Conservation (phyloP, 2,113 vertebrate genomes). For the Cavia porcellus region DNA sequence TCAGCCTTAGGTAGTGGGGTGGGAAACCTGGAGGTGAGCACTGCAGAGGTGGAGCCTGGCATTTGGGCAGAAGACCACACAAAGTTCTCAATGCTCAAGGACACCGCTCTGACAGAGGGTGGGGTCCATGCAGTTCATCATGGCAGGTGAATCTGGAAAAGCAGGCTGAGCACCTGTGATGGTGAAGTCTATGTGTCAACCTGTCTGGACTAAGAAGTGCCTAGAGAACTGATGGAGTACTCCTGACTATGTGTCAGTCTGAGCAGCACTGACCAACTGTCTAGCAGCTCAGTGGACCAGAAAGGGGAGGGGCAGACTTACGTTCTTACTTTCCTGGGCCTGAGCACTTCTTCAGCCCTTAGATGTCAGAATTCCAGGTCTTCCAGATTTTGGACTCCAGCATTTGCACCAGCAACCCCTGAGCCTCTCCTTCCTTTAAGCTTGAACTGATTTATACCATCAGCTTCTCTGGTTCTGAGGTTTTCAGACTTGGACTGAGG, state of each 20-base stretch:
- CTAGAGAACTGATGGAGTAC: background rate
- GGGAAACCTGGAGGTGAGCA: too few relatives aligned
- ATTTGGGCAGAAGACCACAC: background rate
- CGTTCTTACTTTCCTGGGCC: background rate
- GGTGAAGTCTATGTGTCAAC: background rate
- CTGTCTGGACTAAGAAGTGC: background rate
- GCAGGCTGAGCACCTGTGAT: background rate
- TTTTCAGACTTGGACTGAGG: background rate
- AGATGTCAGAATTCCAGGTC: background rate
- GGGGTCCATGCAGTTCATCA: rapidly evolving
- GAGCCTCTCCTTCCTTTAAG: background rate
- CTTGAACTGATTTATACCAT: background rate
- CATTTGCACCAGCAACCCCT: background rate
- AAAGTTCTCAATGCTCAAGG: background rate
- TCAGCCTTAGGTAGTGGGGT: background rate
- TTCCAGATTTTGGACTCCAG: background rate
- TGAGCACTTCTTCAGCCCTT: background rate
- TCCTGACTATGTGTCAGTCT: background rate
- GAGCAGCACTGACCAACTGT: background rate
- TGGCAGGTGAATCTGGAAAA: background rate
- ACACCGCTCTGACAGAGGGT: rapidly evolving
- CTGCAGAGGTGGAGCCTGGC: background rate
- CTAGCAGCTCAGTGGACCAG: background rate
- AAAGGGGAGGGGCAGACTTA: background rate
- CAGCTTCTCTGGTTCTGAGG: background rate